Conservation (phyloP, 1,140 invertebrate species). For the Hycleus cichorii region DNA sequence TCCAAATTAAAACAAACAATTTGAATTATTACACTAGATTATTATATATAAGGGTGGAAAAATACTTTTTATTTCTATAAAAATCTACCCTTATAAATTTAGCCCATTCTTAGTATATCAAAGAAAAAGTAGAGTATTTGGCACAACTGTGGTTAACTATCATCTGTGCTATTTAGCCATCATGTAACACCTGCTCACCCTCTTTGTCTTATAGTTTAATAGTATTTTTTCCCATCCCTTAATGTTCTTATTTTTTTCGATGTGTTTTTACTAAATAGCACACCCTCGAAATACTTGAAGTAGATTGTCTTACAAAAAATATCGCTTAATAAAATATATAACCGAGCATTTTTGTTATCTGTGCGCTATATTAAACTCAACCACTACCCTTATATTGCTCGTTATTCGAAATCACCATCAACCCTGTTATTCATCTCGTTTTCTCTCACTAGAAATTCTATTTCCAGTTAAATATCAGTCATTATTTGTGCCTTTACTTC, state of each 20-base stretch:
- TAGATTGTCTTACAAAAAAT: constrained; percentile 25
- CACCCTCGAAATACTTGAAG: background rate
- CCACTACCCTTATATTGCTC: background rate
- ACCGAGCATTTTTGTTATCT: background rate
- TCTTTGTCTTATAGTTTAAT: background rate
- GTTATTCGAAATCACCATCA: no score
- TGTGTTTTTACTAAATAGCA: constrained; percentile 2
- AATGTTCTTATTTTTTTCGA: background rate
- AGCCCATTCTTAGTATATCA: no score
- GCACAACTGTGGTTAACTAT: background rate
- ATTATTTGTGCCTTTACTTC: no score
- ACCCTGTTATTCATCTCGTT: no score
- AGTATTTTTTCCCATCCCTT: background rate
- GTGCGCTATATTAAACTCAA: constrained; percentile 24
- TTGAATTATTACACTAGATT: constrained; percentile 16
- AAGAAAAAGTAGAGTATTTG: background rate
- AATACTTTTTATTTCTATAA: no score
- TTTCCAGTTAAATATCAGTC: no score
- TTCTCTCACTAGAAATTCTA: no score
- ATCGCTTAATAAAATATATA: constrained; percentile 29
- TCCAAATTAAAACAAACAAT: constrained; percentile 16
- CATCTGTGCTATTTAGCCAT: background rate
- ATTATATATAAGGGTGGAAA: constrained; percentile 2
- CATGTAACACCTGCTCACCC: constrained; percentile 6
- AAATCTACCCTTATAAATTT: no score